Percentiles rank a stretch among this genome's conserved stretches.
phyloP scores from a whole-genome alignment of 2,888 invertebrate species.

The Chorisops tibialis region DNA sequence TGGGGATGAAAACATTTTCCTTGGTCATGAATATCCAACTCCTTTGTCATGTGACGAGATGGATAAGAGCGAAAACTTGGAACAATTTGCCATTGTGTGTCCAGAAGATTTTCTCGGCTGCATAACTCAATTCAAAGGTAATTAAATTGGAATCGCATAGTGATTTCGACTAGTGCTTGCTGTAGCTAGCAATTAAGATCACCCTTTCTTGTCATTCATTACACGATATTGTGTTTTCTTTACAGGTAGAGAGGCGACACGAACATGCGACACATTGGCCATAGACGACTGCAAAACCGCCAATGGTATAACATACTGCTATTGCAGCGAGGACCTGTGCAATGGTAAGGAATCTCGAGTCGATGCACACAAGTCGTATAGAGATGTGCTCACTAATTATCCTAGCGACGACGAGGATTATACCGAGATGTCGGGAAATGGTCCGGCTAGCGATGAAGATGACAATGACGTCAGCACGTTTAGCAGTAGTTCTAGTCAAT shows the following conservation, averaged over 20 bases:
- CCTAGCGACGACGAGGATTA: constrained; percentile 34
- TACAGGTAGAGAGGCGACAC: constrained; percentile 14
- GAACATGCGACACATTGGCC: constrained; percentile 31
- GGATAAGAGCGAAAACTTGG: constrained; percentile 29
- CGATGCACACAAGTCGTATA: constrained; percentile 31
- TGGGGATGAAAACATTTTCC: constrained; percentile 32
- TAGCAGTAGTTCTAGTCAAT: constrained; percentile 21
- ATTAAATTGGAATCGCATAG: background rate
- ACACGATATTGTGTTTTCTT: background rate
- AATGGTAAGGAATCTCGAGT: constrained; percentile 28
- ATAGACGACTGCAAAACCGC: constrained; percentile 33
- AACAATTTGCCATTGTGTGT: constrained; percentile 31
- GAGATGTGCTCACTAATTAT: constrained; percentile 20
- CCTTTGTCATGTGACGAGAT: constrained; percentile 31
- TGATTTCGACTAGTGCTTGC: background rate
- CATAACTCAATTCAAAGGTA: constrained; percentile 32
- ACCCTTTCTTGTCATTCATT: background rate
- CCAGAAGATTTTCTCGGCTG: constrained; percentile 33
- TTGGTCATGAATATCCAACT: constrained; percentile 30
- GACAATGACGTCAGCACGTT: constrained; percentile 4
- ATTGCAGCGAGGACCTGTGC: constrained; percentile 31
- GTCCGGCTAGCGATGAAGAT: constrained; percentile 2
- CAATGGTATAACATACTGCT: constrained; percentile 33
- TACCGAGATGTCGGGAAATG: constrained; percentile 29
- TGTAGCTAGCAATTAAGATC: background rate